Evolutionary conservation across 1,140 invertebrate genomes (phyloP).

Genomic region (Leucophenga varia): DNA sequence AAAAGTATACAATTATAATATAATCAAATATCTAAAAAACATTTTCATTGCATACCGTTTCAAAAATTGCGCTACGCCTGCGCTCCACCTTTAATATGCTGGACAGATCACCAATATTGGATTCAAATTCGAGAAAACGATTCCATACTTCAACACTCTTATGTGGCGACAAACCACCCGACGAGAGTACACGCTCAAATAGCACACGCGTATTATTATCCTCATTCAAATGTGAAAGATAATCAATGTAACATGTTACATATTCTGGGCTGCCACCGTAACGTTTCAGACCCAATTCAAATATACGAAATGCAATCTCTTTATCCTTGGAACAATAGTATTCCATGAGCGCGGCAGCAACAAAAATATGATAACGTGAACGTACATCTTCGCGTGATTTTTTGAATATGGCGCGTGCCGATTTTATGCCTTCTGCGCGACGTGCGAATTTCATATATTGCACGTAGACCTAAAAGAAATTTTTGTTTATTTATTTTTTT

Average conservation of each 20-base stretch:
- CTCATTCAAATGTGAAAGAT: constrained; percentile 97
- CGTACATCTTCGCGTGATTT: constrained; percentile 87
- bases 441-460: constrained; percentile 99
- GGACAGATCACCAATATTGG: constrained; percentile 96
- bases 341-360: constrained; percentile 97
- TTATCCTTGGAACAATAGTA: constrained; percentile 99
- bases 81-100: constrained; percentile 98
- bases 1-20: neutral
- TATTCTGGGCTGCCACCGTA: constrained; percentile 94
- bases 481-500: no score
- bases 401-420: constrained; percentile 93
- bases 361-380: constrained; percentile 90
- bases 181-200: constrained; percentile 94
- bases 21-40: neutral
- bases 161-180: constrained; percentile 86
- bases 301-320: constrained; percentile 96
- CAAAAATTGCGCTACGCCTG: constrained; percentile 83
- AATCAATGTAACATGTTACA: constrained; percentile 94
- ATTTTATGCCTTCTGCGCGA: constrained; percentile 96
- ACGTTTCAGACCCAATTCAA: constrained; percentile 96
- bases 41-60: constrained; percentile 70
- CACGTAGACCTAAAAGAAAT: constrained; percentile 87
- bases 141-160: constrained; percentile 99
- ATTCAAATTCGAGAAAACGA: constrained; percentile 96
- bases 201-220: constrained; percentile 98